Evolutionary conservation across 2,797 vertebrate species (phyloP).

Genomic region (Tympanoctomys barrerae): DNA sequence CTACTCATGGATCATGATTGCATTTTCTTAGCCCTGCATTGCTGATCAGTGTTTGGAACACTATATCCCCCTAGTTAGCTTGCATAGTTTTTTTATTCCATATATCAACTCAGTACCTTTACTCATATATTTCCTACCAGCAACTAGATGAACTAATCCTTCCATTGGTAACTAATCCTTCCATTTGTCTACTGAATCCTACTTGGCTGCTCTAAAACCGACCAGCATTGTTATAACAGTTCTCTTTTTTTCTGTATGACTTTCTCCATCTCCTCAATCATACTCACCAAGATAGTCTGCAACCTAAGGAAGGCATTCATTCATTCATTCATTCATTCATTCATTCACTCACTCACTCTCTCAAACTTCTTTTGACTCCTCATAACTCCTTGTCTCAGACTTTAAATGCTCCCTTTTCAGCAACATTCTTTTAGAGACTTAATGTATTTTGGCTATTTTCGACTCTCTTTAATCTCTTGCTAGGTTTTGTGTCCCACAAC

Average conservation of each 20-base stretch:
- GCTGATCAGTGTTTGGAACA: background rate
- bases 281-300: background rate
- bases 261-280: background rate
- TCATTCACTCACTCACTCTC: background rate
- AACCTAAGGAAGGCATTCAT: background rate
- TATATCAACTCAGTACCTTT: background rate
- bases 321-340: background rate
- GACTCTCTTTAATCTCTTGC: background rate
- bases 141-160: background rate
- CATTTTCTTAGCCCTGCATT: background rate
- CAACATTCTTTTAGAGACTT: background rate
- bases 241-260: background rate
- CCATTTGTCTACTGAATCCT: background rate
- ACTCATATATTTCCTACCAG: background rate
- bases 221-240: background rate
- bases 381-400: background rate
- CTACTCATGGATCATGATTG: background rate
- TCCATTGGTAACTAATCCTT: background rate
- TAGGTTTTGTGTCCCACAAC: background rate
- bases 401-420: conserved; percentile 13
- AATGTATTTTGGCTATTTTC: background rate
- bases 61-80: background rate
- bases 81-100: background rate
- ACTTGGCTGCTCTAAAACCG: background rate
- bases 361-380: background rate